Conservation (phyloP, 1,140 invertebrate genomes). For the Solenopsis fugax region DNA sequence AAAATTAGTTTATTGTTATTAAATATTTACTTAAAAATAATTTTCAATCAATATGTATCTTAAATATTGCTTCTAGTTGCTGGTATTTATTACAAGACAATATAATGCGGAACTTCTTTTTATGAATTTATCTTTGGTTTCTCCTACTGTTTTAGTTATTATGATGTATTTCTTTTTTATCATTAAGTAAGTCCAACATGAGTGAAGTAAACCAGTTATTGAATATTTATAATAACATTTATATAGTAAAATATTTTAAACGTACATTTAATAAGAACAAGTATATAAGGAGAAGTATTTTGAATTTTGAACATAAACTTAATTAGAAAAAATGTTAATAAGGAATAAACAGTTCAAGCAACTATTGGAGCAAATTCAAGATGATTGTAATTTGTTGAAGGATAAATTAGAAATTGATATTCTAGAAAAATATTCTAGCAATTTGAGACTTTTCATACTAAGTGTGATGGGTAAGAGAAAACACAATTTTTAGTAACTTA, state of each 20-base stretch:
- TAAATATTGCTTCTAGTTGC: slow-evolving; percentile 13
- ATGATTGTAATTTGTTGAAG: slow-evolving; percentile 28
- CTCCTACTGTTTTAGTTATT: background rate
- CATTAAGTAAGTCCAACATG: background rate
- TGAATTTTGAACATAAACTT: background rate
- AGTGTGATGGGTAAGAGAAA: background rate
- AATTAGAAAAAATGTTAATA: background rate
- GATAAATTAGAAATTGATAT: slow-evolving; percentile 20
- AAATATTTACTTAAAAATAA: no score
- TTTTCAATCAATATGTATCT: background rate
- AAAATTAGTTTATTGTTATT: no score
- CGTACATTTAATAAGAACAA: background rate
- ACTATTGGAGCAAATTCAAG: background rate
- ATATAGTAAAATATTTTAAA: background rate
- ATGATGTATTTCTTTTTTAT: background rate
- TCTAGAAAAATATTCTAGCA: background rate
- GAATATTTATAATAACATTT: background rate
- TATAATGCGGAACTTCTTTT: background rate
- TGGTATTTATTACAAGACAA: background rate
- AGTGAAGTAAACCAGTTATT: background rate
- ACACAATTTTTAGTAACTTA: background rate
- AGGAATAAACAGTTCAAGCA: background rate
- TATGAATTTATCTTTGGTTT: background rate
- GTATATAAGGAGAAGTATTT: background rate
- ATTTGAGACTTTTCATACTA: background rate